phyloP scores from a whole-genome alignment of 2,113 vertebrate species.

The Tragelaphus buxtoni region DNA sequence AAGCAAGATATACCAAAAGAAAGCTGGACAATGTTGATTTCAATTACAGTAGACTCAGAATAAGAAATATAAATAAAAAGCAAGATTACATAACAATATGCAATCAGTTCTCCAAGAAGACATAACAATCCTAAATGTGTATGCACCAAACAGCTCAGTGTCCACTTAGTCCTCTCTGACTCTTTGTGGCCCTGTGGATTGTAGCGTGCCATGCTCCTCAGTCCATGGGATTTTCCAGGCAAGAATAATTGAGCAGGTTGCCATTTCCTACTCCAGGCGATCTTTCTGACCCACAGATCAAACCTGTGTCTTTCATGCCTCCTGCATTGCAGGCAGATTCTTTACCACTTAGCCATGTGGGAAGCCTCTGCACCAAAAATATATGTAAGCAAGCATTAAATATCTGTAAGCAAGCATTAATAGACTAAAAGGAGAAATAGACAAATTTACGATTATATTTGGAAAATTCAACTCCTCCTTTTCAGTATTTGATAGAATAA shows the following conservation, averaged over 20 bases:
- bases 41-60: not conserved
- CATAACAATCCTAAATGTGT: not conserved
- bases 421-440: not conserved
- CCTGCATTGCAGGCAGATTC: not conserved
- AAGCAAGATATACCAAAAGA: not conserved
- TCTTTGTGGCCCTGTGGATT: not conserved
- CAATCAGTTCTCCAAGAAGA: not conserved
- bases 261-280: not conserved
- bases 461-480: not conserved
- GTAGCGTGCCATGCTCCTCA: accelerated
- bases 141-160: not conserved
- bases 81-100: not conserved
- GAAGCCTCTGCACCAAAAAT: not conserved
- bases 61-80: not conserved
- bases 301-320: not conserved
- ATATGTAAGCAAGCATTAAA: not conserved
- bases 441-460: not conserved
- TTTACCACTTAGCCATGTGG: not conserved
- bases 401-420: not conserved
- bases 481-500: not conserved
- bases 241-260: not conserved
- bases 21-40: not conserved
- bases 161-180: not conserved
- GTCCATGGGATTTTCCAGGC: not conserved
- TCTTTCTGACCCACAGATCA: not conserved